Base-by-base conservation (phyloP, 2,797 vertebrate genomes). In the Urosaurus nigricauda region DNA sequence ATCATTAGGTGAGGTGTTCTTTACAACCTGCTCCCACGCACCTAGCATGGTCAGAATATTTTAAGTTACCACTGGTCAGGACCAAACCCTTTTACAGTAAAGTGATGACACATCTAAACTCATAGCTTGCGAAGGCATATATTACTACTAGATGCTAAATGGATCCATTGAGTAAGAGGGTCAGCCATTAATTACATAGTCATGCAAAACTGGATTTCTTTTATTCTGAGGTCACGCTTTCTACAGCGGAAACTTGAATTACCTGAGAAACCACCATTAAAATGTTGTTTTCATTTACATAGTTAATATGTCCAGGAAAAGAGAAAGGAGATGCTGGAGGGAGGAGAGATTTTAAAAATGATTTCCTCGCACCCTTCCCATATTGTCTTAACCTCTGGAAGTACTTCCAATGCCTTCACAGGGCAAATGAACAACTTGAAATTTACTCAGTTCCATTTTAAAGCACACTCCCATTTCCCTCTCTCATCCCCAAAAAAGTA, bases 261-360 rank as follows among this genome's bases (percentile, higher is more conserved):
- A 47, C 32, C 83, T 79, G 51, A 71, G 53, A 84, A 88, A 84
- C 83, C 37, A 84, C 65, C n/a, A 84, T 70, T n/a, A 53, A 79
- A 87, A 79, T 21, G n/a, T 19, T 6, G 6, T 4, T 88, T 88
- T 43, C 37, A 68, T 75, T 88, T 79, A 14, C 24, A 3, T 53
- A 37, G n/a, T 43, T 47, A 60, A 35, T 58, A 8, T 71, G 26
- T 79, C 43, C 74, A 47, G 3, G 3, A 47, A 24, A 11, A 47
- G 12, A 29, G 11, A 47, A 47, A 77, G 75, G 9, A 47, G 74
- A 68, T 32, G 12, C 24, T 19, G 7, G 12, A 43, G 16, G 35
- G 37, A 32, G 24, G 16, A 32, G 53, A 8, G 17, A 29, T 13
- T 17, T 6, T 56, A 77, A 16, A 43, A 56, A 37, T 40, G 37